Base-by-base conservation (phyloP, 2,888 invertebrate genomes). In the Steinernema scapterisci region DNA sequence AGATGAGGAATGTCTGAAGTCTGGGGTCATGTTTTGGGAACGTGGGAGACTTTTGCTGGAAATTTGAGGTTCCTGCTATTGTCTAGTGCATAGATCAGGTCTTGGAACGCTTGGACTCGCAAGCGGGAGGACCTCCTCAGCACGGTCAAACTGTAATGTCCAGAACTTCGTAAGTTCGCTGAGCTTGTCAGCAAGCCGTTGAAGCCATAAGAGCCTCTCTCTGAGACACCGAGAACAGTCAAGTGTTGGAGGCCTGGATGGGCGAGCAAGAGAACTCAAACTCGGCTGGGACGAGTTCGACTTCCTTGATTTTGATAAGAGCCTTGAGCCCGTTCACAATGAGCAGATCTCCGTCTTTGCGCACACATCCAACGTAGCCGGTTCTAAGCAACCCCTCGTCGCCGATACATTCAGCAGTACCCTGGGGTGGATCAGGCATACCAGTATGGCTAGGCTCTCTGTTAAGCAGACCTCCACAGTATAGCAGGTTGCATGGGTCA, bases 321-420 rank as follows among this genome's bases (percentile, higher is more conserved):
- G 94, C 94, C 88, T 95, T 95, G 19, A 94, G 89, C 76, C 95
- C 90, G 87, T 94, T 95, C 0, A 94, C 92, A 80, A 94, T 92
- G 84, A 91, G 94, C 88, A 94, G 92, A 88, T 90, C 92, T 0
- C 92, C 92, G 23, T 93, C 92, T 0, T 91, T 88, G 85, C 94
- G 93, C 82, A 92, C 93, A 88, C 93, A 93, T 1, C 93, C 94
- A 79, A 94, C 90, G 52, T 88, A 72, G 92, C 92, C n/a, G 94
- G 89, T 88, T 72, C 92, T 92, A 16, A 94, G 89, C 93, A 93
- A 95, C 0, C 94, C 94, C 73, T 93, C 92, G 27, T 88, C 87
- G 82, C 93, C 93, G 25, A 94, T 89, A 0, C 90, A 90, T 3
- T 90, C 89, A 25, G 89, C 90, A 0, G 94, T 93, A 1, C 93